Evolutionary conservation across 2,888 invertebrate species (phyloP), one percentile per base, ranked within the genome.

Genomic region (Epinotia ramella): DNA sequence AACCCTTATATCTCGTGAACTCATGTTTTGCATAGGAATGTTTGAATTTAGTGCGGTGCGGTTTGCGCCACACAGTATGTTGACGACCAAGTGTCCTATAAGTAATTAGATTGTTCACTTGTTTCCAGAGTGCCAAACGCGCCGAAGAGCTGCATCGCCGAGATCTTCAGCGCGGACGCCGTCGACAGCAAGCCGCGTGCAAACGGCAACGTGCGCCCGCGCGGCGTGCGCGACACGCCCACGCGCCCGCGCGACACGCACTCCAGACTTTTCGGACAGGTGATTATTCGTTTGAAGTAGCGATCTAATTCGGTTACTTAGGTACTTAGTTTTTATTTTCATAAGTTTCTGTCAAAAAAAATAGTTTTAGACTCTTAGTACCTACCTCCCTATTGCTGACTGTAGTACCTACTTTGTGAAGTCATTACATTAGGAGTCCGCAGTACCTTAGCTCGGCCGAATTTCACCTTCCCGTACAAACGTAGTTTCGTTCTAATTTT

Each of bases 171-270:
- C 84, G 84, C 89, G 13, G 91, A 93, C 79, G 80, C 85, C 68
- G 87, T 88, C 1, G 92, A 91, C 80, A 87, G 89, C 78, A 89
- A 90, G 82, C 91, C 91, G 7, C 81, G 91, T 82, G 91, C 89
- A 87, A 93, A 92, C 81, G 91, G 93, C 84, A 87, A 83, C 5
- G 65, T 86, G 33, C 87, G 90, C 57, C 88, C 90, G 11, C 92
- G 94, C 79, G 91, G 92, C 78, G 91, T 95, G 78, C 95, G 95
- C 81, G 95, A 95, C 88, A 95, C 95, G 44, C 95, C 94, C 2
- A 93, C 95, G 70, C 95, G 95, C 78, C 95, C 95, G 76, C 94
- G 95, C 80, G 95, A 95, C 90, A 95, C 95, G 20, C 95, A 96
- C 92, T 95, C 95, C 83, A 90, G 96, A 77, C 95, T 95, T 80